Evolutionary conservation across 1,140 invertebrate genomes (phyloP), one percentile per base, ranked within the genome.

Genomic region (Tetramorium alpestre): DNA sequence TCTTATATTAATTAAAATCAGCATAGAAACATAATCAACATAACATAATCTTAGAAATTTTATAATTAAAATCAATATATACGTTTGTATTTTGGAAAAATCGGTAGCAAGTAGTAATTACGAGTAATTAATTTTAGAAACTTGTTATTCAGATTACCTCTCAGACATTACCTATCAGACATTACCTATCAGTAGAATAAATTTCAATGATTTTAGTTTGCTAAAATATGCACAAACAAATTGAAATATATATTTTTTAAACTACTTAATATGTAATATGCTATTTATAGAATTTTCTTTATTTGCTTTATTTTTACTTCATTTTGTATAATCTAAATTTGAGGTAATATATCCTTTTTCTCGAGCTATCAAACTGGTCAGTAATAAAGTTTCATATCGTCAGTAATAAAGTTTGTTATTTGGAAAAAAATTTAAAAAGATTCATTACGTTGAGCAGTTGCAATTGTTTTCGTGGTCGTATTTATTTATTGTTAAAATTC

Each of bases 401-500:
- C 8, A 18, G 2, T 69, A 16, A 70, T 67, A 38, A 28, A 41
- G 8, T 54, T 80, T 38, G 44, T 38, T 22, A 69, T 54, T 54
- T 25, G 13, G 8, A 33, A 78, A 54, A 54, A n/a, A 3, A 11
- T 3, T 47, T 22, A 49, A 47, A 16, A 25, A 47, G 13, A 49
- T 8, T 28, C 6, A 49, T n/a, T 25, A 4, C 16, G 11, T 25
- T 25, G 16, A 49, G 44, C 13, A 49, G 16, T 49, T 16, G 22
- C 7, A 25, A 69, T 22, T 69, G 11, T 22, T 67, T 7, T 67
- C 6, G 22, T 4, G 7, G n/a, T 7, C 3, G 25, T 54, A 41
- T 65, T 58, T 47, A 51, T 58, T 75, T 69, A 51, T 76, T 65
- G 38, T 49, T 54, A 54, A 60, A 60, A 75, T 75, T 28, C 0